Evolutionary conservation across 2,113 vertebrate species (phyloP), one percentile per base, ranked within the genome.

Genomic region (Panthera leo): DNA sequence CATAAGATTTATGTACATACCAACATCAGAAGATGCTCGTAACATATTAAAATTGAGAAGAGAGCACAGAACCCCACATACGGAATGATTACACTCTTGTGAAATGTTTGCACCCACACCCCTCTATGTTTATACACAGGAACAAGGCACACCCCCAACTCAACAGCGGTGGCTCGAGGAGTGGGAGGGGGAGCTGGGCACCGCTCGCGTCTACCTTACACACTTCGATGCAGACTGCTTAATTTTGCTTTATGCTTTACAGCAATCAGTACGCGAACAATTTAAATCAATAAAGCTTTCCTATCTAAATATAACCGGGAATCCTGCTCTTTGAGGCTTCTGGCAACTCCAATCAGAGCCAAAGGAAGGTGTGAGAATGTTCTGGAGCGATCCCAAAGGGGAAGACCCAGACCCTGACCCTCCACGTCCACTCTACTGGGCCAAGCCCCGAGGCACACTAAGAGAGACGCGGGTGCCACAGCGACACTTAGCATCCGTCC

Each of bases 151-250:
- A 18, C 7, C 42, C 48, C 55, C 13, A 3, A 29, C 12, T 7
- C 3, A 3, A 21, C 29, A 0, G 18, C 7, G 10, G 93, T 23
- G 18, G 36, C 65, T 39, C 4, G 0, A 42, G 0, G 2, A 25
- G 8, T 4, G 0, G 12, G 3, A 71, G 12, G 42, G 21, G 42
- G 31, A 51, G n/a, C 10, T 5, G 45, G 58, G 25, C 80, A 6
- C 39, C 58, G 16, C 0, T 27, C 75, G 0, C 0, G 19, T 19
- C 70, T 16, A 19, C 23, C 9, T 4, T 0, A 71, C 3, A 34
- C 42, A 7, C 89, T 45, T 36, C 2, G 0, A 34, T 18, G 31
- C 58, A 25, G 9, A 48, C 12, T 15, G 29, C 36, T n/a, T 9
- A 23, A 25, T 1, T 39, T 15, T 25, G 51, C 5, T n/a, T 58